A percentile compares a stretch with the other conserved stretches of the same genome.
Evolutionary conservation across 2,113 vertebrate genomes (phyloP).

Genomic region (Pseudorasbora parva): DNA sequence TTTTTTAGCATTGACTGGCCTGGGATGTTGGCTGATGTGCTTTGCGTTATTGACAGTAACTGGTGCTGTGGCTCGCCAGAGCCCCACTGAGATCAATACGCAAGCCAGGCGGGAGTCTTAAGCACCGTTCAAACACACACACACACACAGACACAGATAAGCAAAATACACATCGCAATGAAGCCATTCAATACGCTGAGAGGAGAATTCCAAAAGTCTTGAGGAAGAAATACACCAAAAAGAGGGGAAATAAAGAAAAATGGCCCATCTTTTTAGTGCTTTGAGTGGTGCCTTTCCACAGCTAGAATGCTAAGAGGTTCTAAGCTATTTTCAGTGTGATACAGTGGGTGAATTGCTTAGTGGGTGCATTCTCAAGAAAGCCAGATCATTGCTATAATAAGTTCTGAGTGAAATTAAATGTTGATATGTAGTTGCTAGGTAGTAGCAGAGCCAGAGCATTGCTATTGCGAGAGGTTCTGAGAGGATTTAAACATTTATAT

Average conservation of each 20-base stretch:
- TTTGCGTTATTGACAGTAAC: conserved; percentile 67
- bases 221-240: background rate
- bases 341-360: background rate
- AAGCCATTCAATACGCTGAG: conserved; percentile 20
- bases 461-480: no score
- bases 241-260: background rate
- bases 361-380: background rate
- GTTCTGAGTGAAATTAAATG: no score
- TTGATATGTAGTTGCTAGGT: no score
- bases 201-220: background rate
- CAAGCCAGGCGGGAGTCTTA: conserved; percentile 65
- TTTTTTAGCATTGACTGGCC: conserved; percentile 66
- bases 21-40: conserved; percentile 67
- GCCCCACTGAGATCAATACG: conserved; percentile 75
- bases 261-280: background rate
- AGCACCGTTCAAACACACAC: conserved; percentile 4
- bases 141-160: background rate
- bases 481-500: no score
- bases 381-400: no score
- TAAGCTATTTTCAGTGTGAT: background rate
- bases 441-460: no score
- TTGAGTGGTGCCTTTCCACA: background rate
- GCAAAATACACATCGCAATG: conserved; percentile 2
- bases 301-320: background rate
- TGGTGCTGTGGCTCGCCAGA: conserved; percentile 72